Base-by-base conservation (phyloP, 2,113 vertebrate species). In the Argyrosomus japonicus region DNA sequence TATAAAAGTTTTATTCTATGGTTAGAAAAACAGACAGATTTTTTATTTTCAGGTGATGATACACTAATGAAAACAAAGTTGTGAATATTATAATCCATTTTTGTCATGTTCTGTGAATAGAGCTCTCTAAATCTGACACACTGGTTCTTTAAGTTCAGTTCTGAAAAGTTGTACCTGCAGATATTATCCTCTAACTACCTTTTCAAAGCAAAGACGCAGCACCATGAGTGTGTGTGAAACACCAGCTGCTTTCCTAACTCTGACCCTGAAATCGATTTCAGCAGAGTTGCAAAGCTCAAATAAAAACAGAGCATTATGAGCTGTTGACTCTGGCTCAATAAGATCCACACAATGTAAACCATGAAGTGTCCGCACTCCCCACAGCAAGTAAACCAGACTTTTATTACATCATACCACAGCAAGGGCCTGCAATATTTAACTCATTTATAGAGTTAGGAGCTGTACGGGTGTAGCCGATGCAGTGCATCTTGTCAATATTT, bases 401-500 rank as follows among this genome's bases (percentile, higher is more conserved):
- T 88, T 85, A 88, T 82, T 81, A 79, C 80, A 75, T 83, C 75
- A 87, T 79, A 60, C 40, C 74, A 79, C 78, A 72, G 81, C 80
- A 51, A 84, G 76, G 68, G 51, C 13, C 80, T 77, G 75, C 74
- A 51, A 80, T 84, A 81, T 89, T 82, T 86, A 53, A 81, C 83
- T 86, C 71, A 71, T 84, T 87, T 87, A 81, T 77, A n/a, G 79
- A 84, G 85, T 80, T 75, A 80, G 81, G 72, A 56, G 48, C 65
- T 80, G 70, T 51, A 53, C 23, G 73, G 48, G 63, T 74, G 84
- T 9, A 82, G 87, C 82, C 32, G 21, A 82, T 80, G 70, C 67
- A 77, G 25, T 81, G 81, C 77, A 78, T 60, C 84, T 76, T 80
- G 79, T 88, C 87, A 88, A 88, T 91, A 89, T 91, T 89, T 90